These are phyloP conservation scores for Scalopus aquaticus DNA, from an alignment of 2,113 vertebrate genomes.

Conservation along the genomic window DNA sequence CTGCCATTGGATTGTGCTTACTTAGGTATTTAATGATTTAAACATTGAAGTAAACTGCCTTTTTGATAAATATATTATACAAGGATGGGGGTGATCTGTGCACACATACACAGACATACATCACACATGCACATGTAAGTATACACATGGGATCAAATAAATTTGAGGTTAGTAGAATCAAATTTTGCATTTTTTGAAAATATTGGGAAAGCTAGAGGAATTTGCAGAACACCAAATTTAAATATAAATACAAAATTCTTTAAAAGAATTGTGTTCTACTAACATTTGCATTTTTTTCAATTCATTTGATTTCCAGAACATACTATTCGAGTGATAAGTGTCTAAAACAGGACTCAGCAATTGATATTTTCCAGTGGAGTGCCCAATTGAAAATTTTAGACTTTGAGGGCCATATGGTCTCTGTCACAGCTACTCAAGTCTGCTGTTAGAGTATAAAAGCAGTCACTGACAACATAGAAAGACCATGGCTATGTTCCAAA, in stretches of 20 bases:
- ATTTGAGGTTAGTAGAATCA: not conserved
- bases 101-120: not conserved
- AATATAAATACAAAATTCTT: not conserved
- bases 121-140: too few species aligned
- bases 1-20: not conserved
- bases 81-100: not conserved
- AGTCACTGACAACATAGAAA: not conserved
- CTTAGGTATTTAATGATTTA: not conserved
- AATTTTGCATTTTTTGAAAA: constrained; percentile 21
- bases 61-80: not conserved
- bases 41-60: not conserved
- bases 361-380: not conserved
- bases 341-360: not conserved
- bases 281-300: constrained; percentile 22
- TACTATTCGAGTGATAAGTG: not conserved
- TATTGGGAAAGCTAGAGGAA: constrained; percentile 20
- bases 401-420: not conserved
- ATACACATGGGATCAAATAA: not conserved
- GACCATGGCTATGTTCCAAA: not conserved
- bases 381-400: not conserved
- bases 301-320: not conserved
- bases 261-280: not conserved
- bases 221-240: not conserved
- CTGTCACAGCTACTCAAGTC: not conserved
- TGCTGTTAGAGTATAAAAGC: not conserved